Conservation (phyloP, 53 echinoderm and acorn worm species). For the Holothuria leucospilota region DNA sequence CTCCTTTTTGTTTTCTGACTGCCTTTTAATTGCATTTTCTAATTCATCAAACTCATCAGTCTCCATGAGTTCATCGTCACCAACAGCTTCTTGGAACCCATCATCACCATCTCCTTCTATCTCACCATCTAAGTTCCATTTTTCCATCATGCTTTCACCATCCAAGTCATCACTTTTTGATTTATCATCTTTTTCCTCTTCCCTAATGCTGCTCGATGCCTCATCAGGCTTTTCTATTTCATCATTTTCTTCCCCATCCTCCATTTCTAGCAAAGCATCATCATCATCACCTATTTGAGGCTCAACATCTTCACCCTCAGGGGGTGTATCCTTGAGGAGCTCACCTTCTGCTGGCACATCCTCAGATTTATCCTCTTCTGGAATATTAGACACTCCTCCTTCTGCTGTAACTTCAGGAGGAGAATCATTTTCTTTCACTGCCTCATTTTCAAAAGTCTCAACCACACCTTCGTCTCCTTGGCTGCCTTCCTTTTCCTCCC, state of each 20-base stretch:
- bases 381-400: not conserved
- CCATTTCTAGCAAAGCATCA: not conserved
- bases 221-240: not conserved
- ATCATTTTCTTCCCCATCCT: not conserved
- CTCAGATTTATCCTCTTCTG: not conserved
- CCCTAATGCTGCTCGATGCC: not conserved
- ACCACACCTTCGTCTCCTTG: not conserved
- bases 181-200: not conserved
- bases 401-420: not conserved
- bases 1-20: slow-evolving; percentile 12
- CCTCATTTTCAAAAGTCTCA: not conserved
- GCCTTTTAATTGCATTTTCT: slow-evolving; percentile 22
- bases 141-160: not conserved
- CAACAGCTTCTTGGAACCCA: not conserved
- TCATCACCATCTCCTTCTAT: slow-evolving; percentile 33
- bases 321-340: too few relatives aligned
- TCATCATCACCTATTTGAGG: too few relatives aligned
- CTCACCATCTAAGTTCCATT: not conserved
- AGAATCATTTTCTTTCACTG: too few relatives aligned
- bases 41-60: slow-evolving; percentile 45
- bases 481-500: not conserved
- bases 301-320: too few relatives aligned
- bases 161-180: not conserved
- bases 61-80: slow-evolving; percentile 17
- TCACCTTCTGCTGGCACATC: not conserved